A percentile compares a stretch with the other conserved stretches of the same genome.
phyloP scores from a whole-genome alignment of 2,888 invertebrate species.

The Gastrophysa polygoni region DNA sequence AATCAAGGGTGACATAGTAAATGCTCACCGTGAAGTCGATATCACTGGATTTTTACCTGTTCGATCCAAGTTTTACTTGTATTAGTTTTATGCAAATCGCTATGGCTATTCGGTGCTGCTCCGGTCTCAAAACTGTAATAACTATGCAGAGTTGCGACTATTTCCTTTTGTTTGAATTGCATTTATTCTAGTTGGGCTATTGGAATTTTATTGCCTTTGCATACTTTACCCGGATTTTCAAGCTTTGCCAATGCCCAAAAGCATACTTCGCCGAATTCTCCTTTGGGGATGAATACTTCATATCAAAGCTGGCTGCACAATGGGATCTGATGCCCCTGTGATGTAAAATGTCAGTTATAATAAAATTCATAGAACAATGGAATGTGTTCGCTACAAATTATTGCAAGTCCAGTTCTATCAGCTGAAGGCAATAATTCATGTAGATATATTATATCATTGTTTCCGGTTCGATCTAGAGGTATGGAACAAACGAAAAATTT shows the following conservation, averaged over 20 bases:
- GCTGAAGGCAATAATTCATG: no score
- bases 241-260: constrained; percentile 25
- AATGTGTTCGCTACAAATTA: not conserved
- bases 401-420: no score
- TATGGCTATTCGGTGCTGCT: constrained; percentile 26
- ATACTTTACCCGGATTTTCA: constrained; percentile 29
- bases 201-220: constrained; percentile 38
- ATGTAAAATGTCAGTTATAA: not conserved
- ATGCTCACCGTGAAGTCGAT: not conserved
- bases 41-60: constrained; percentile 21
- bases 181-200: constrained; percentile 34
- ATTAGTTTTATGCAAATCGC: constrained; percentile 38
- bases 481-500: no score
- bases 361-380: not conserved
- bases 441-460: no score
- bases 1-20: no score
- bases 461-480: no score
- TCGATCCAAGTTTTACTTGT: constrained; percentile 25
- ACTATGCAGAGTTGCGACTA: constrained; percentile 29
- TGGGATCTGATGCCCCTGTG: not conserved
- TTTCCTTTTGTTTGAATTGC: constrained; percentile 33
- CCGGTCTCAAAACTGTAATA: constrained; percentile 29
- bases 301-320: not conserved
- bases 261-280: constrained; percentile 27
- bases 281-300: constrained; percentile 22